Evolutionary conservation across 2,113 vertebrate species (phyloP).

Genomic region (Seriola dumerili): DNA sequence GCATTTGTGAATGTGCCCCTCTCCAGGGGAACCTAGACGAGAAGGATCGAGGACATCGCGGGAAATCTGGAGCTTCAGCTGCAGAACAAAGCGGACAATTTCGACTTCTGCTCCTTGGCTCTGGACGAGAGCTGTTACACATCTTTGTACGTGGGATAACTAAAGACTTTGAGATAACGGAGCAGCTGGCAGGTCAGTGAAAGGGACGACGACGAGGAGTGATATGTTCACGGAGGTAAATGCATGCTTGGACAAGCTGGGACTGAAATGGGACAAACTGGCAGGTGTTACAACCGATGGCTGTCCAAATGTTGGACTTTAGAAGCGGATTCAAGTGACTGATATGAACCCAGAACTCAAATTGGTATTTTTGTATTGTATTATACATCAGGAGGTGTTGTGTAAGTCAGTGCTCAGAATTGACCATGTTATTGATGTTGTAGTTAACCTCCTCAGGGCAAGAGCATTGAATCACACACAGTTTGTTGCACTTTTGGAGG

Average conservation of each 20-base stretch:
- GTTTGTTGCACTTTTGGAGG: no score
- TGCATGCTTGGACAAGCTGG: slow-evolving; percentile 14
- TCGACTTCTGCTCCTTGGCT: slow-evolving; percentile 38
- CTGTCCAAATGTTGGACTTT: slow-evolving; percentile 26
- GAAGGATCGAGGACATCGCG: slow-evolving; percentile 21
- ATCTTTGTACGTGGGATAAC: slow-evolving; percentile 7
- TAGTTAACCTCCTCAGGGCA: slow-evolving; percentile 31
- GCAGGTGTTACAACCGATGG: slow-evolving; percentile 8
- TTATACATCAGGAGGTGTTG: slow-evolving; percentile 36
- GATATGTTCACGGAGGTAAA: slow-evolving; percentile 21
- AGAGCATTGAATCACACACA: background rate
- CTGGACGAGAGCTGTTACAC: slow-evolving; percentile 28
- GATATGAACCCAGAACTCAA: slow-evolving; percentile 4
- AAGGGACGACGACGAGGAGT: slow-evolving; percentile 2
- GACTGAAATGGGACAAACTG: slow-evolving; percentile 27
- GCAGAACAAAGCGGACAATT: slow-evolving; percentile 7
- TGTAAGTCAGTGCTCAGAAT: slow-evolving; percentile 24
- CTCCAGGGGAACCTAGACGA: slow-evolving; percentile 21
- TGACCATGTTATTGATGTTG: no score
- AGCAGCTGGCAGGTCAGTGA: slow-evolving; percentile 23
- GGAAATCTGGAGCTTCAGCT: slow-evolving; percentile 55
- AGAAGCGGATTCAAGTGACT: slow-evolving; percentile 29
- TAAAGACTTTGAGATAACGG: slow-evolving; percentile 16
- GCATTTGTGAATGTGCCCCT: slow-evolving; percentile 43
- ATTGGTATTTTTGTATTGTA: slow-evolving; percentile 18